These are phyloP conservation scores for Rhodophaea formosa DNA, from an alignment of 2,888 invertebrate species.

Conservation along the genomic window DNA sequence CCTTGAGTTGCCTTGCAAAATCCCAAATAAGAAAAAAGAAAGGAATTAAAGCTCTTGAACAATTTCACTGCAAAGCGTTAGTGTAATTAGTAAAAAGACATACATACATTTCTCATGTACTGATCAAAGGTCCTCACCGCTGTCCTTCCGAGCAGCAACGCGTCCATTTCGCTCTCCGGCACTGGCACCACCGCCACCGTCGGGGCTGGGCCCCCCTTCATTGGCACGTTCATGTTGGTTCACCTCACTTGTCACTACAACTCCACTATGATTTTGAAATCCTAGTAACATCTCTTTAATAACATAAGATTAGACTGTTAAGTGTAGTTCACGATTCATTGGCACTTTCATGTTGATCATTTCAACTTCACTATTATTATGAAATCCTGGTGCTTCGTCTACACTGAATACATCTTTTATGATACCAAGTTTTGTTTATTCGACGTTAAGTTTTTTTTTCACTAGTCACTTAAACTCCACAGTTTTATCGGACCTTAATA, in stretches of 20 bases:
- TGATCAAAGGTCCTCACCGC: slow-evolving; percentile 86
- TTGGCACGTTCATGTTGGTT: slow-evolving; percentile 57
- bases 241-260: slow-evolving; percentile 23
- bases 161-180: slow-evolving; percentile 90
- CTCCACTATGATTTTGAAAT: background rate
- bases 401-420: too few species aligned
- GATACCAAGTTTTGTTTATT: too few species aligned
- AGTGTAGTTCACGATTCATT: too few species aligned
- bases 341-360: too few species aligned
- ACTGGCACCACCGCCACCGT: slow-evolving; percentile 83
- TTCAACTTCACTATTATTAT: too few species aligned
- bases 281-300: background rate
- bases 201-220: slow-evolving; percentile 71
- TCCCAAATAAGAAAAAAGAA: background rate
- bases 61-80: slow-evolving; percentile 5
- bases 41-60: background rate
- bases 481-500: too few species aligned
- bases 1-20: too few species aligned
- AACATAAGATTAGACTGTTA: too few species aligned
- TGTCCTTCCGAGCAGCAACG: slow-evolving; percentile 87
- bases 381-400: too few species aligned
- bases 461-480: too few species aligned
- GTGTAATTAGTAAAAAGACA: slow-evolving; percentile 18
- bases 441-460: too few species aligned
- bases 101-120: slow-evolving; percentile 80